Conservation (phyloP, 2,888 invertebrate genomes). For the Phortica magna region DNA sequence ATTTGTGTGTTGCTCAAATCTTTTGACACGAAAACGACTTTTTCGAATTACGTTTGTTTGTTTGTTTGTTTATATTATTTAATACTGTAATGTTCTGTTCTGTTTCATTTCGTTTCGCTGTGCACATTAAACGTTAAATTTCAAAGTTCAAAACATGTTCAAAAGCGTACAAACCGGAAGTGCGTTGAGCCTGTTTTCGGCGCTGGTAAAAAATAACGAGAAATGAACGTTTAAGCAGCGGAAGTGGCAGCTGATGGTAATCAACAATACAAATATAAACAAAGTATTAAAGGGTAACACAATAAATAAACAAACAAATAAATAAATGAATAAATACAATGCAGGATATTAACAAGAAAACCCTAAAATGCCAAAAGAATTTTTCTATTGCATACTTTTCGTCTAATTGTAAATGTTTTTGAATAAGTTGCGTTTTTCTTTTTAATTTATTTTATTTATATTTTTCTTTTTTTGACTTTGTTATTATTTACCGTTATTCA, state of each 20-base stretch:
- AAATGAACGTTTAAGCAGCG: no score
- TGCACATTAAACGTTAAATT: background rate
- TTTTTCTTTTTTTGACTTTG: background rate
- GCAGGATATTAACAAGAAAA: background rate
- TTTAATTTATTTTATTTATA: background rate
- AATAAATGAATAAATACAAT: background rate
- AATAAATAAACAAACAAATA: background rate
- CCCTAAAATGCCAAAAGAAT: no score
- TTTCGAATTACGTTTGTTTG: background rate
- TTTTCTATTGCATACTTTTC: background rate
- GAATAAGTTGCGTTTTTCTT: background rate
- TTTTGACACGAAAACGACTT: background rate
- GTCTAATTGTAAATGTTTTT: background rate
- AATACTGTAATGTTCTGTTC: no score
- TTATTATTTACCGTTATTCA: constrained; percentile 8
- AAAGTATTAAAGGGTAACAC: no score
- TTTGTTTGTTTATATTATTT: background rate
- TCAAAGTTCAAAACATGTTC: background rate
- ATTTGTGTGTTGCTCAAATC: no score
- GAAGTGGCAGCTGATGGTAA: no score
- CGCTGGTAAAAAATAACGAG: no score
- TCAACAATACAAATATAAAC: no score
- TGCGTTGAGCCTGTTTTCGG: background rate
- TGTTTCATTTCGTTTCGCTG: background rate
- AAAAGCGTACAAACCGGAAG: background rate